Evolutionary conservation across 2,888 invertebrate species (phyloP), one percentile per base, ranked within the genome.

Genomic region (Helleia helle): DNA sequence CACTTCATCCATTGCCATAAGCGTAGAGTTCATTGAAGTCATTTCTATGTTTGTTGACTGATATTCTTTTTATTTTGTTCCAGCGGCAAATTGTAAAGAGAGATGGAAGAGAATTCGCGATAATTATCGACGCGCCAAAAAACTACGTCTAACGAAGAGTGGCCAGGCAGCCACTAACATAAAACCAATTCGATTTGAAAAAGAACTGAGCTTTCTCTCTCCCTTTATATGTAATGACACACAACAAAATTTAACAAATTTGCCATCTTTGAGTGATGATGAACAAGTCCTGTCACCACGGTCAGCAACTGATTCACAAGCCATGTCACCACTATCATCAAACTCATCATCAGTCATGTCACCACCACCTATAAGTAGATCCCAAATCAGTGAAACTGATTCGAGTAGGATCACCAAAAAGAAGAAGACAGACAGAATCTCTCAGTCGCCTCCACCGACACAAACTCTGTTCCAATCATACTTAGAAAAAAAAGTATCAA

Each of bases 321-420:
- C 27, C n/a, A 27, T 27, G 27, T 27, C 27, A 11, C 27, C 27
- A n/a, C 9, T n/a, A 27, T 27, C 27, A 27, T n/a, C n/a, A n/a
- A n/a, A n/a, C n/a, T n/a, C n/a, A n/a, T n/a, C n/a, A n/a, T n/a
- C n/a, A n/a, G n/a, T n/a, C n/a, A n/a, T n/a, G n/a, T n/a, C n/a
- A n/a, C n/a, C n/a, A n/a, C n/a, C n/a, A n/a, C n/a, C n/a, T n/a
- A n/a, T n/a, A n/a, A n/a, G n/a, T n/a, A n/a, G n/a, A n/a, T n/a
- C n/a, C n/a, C n/a, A n/a, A n/a, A n/a, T n/a, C n/a, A n/a, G n/a
- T n/a, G n/a, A n/a, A n/a, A n/a, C n/a, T n/a, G n/a, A n/a, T n/a
- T n/a, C n/a, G 27, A 27, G 11, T 11, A 27, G 9, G 4, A 27
- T 11, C 27, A 27, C 27, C 27, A 11, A 27, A 8, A 11, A 27